Base-by-base conservation (phyloP, 2,113 vertebrate species). In the Spea multiplicata region DNA sequence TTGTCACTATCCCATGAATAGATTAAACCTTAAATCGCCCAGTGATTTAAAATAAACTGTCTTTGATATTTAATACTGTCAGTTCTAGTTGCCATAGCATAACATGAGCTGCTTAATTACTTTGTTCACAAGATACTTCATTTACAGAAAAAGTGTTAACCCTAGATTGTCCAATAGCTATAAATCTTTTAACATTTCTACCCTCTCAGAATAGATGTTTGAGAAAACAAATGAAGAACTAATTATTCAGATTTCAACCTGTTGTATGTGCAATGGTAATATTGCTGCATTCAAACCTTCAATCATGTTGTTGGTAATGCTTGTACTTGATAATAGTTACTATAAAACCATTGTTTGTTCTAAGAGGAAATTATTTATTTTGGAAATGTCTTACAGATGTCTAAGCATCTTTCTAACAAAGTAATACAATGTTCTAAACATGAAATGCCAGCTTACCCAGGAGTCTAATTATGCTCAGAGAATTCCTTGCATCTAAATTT, bases 381-480 rank as follows among this genome's bases (percentile, higher is more conserved):
- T 44, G 14, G 45, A 76, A 57, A 10, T 13, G 4, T 6, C 44
- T 50, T 48, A 66, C 5, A 9, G 65, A 59, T 53, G 73, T 45
- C 62, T 53, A 46, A 17, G n/a, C 52, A 68, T 52, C 50, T 13
- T 48, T 76, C 55, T 59, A 13, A 68, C 7, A 5, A 66, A 64
- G 48, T 48, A 65, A 65, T 71, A 72, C 71, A 64, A 30, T 46
- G 14, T 65, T 78, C 30, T 72, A 66, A 53, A 70, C 14, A 68
- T 46, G 53, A 64, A 52, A 44, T 66, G 69, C 30, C 44, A 78
- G n/a, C 66, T 72, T 66, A 78, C 76, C 59, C 69, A 72, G 46
- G 76, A 52, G 76, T 66, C 69, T 30, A 66, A 78, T 78, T 78
- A 78, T 46, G 48, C 8, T 53, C 6, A n/a, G 10, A 72, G 14